Evolutionary conservation across 2,113 vertebrate genomes (phyloP).

Genomic region (Uropsilus gracilis): DNA sequence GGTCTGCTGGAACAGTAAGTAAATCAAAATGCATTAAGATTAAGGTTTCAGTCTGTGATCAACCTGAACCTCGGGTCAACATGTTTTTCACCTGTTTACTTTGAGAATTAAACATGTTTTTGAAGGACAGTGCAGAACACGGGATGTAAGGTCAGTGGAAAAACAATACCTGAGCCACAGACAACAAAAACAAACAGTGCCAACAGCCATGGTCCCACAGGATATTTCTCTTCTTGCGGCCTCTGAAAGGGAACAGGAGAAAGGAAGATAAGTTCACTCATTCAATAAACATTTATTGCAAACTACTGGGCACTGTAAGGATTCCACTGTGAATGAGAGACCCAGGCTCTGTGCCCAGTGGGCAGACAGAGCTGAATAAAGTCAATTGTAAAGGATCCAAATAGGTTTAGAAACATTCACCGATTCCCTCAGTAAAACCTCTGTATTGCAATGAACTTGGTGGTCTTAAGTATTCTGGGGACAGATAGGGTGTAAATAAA

Average conservation of each 20-base stretch:
- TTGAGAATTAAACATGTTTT: constrained; percentile 40
- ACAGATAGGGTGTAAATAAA: neutral
- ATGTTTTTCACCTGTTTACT: constrained; percentile 45
- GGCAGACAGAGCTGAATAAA: neutral
- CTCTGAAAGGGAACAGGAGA: constrained; percentile 81
- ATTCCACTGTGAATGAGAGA: neutral
- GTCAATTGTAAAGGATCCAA: neutral
- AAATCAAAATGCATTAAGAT: constrained; percentile 30
- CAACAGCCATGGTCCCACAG: constrained; percentile 90
- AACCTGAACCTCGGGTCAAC: constrained; percentile 12
- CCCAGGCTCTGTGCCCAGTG: neutral
- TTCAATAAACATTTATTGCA: neutral
- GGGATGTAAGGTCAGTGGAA: constrained; percentile 28
- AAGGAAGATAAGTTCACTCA: constrained; percentile 50
- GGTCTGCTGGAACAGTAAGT: neutral
- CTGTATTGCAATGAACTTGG: neutral
- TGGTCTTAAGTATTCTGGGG: neutral
- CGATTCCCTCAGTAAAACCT: neutral
- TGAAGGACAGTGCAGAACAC: neutral
- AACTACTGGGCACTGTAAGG: neutral
- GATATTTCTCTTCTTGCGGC: constrained; percentile 91
- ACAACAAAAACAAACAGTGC: constrained; percentile 91
- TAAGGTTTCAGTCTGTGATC: constrained; percentile 29
- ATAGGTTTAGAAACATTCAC: neutral
- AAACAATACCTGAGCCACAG: constrained; percentile 89